phyloP scores from a whole-genome alignment of 2,888 invertebrate species.

The Ischnus inquisitorius region DNA sequence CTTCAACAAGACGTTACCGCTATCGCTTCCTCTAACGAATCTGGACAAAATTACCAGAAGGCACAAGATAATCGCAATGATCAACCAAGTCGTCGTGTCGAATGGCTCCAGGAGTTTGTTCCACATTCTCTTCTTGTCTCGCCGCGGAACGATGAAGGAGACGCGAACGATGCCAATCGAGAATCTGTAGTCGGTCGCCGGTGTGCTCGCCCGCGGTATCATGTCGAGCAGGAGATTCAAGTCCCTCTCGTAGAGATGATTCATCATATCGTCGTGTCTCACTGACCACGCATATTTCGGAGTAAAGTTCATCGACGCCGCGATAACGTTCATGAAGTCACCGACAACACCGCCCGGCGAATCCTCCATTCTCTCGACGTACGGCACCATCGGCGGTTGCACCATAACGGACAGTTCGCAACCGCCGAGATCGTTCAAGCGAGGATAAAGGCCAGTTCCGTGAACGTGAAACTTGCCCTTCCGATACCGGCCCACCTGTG shows the following conservation, averaged over 20 bases:
- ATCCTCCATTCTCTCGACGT: slow-evolving; percentile 62
- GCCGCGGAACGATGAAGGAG: slow-evolving; percentile 44
- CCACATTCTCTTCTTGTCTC: slow-evolving; percentile 43
- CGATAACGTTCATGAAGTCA: slow-evolving; percentile 65
- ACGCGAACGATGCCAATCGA: slow-evolving; percentile 39
- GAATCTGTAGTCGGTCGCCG: slow-evolving; percentile 62
- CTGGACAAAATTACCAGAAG: slow-evolving; percentile 47
- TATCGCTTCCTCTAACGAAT: slow-evolving; percentile 40
- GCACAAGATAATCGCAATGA: slow-evolving; percentile 36
- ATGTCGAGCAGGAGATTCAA: slow-evolving; percentile 69
- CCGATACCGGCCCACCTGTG: slow-evolving; percentile 64
- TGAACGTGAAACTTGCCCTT: slow-evolving; percentile 47
- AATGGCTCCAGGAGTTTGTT: slow-evolving; percentile 61
- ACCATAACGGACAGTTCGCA: slow-evolving; percentile 71
- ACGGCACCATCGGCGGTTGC: slow-evolving; percentile 68
- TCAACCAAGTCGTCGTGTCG: slow-evolving; percentile 60
- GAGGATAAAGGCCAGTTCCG: slow-evolving; percentile 58
- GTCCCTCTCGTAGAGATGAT: slow-evolving; percentile 65
- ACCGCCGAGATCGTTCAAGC: slow-evolving; percentile 68
- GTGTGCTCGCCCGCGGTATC: slow-evolving; percentile 54
- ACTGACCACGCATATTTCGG: slow-evolving; percentile 66
- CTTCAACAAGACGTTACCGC: slow-evolving; percentile 62
- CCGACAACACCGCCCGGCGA: slow-evolving; percentile 66
- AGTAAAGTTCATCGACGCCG: slow-evolving; percentile 69
- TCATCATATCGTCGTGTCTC: slow-evolving; percentile 50